These are phyloP conservation scores for Menidia menidia DNA, from an alignment of 2,797 vertebrate genomes.

Conservation along the genomic window DNA sequence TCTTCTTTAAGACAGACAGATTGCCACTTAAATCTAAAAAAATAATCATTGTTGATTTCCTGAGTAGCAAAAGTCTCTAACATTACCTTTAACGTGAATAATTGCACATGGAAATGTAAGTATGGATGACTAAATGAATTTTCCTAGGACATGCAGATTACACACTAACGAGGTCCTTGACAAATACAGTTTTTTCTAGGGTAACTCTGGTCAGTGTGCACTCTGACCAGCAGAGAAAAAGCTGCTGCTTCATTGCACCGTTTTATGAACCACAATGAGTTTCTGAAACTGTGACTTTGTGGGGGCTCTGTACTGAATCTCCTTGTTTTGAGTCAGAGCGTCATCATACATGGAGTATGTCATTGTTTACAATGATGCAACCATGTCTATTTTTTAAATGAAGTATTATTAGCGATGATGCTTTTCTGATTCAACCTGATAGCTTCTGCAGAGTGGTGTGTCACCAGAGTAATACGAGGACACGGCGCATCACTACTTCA, in stretches of 20 bases:
- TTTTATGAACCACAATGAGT: neutral
- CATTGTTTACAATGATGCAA: neutral
- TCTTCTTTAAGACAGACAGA: too few relatives aligned
- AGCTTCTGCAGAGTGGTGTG: conserved; percentile 21
- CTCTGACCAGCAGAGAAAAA: neutral
- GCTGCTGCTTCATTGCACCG: neutral
- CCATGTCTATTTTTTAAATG: conserved; percentile 30
- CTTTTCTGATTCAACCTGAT: conserved; percentile 46
- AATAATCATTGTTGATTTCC: too few relatives aligned
- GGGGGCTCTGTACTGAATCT: neutral
- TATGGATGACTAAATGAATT: too few relatives aligned
- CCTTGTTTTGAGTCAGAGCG: neutral
- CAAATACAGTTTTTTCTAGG: too few relatives aligned
- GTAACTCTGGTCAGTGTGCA: neutral
- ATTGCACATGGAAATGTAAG: too few relatives aligned
- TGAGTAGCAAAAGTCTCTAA: too few relatives aligned
- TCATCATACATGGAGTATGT: neutral
- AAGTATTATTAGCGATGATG: conserved; percentile 12
- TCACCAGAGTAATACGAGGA: conserved; percentile 42
- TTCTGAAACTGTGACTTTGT: neutral
- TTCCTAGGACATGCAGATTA: too few relatives aligned
- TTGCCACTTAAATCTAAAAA: too few relatives aligned
- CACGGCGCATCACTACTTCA: conserved; percentile 42
- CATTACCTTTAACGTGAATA: too few relatives aligned
- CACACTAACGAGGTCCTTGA: too few relatives aligned